Base-by-base conservation (phyloP, 2,113 vertebrate genomes). In the Festucalex cinctus region DNA sequence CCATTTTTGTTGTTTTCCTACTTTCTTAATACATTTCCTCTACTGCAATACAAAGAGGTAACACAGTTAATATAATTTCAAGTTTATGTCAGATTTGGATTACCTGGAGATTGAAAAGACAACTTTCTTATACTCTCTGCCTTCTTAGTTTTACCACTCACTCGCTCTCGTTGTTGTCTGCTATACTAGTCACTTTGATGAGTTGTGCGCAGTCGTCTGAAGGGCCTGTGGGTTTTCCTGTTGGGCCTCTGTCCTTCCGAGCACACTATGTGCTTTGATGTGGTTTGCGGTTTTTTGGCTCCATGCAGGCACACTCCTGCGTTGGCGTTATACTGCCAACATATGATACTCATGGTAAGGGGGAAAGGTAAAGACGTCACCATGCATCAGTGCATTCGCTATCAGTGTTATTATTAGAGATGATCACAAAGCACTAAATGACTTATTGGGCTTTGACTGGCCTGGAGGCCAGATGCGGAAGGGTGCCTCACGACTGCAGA, bases 151-250 rank as follows among this genome's bases (percentile, higher is more conserved):
- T 44, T 44, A 44, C 14, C 6, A n/a, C n/a, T 37, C 14, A 1
- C 48, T 57, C 28, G 28, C 28, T 32, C 28, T 32, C 28, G 28
- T 32, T 70, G 56, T 74, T 78, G 74, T 83, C 64, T 37, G 64
- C 74, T 80, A 67, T 81, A 78, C 75, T 71, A 79, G 83, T 88
- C 84, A 83, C 69, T 76, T 79, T 80, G 80, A 79, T 86, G 84
- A 89, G 83, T 83, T 83, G 86, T 75, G 82, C 70, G 82, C 78
- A 76, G 68, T 86, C 72, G 72, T 76, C 73, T 54, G 56, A 49
- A 72, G 65, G 79, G 69, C 63, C 64, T 26, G 46, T 66, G 59
- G 48, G 81, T 66, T 84, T 85, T 76, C 82, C 78, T 37, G 35
- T 78, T 70, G 66, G 77, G 73, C 85, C 80, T 73, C 82, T 32